phyloP scores from a whole-genome alignment of 2,888 invertebrate genomes.

The Euplexia lucipara region DNA sequence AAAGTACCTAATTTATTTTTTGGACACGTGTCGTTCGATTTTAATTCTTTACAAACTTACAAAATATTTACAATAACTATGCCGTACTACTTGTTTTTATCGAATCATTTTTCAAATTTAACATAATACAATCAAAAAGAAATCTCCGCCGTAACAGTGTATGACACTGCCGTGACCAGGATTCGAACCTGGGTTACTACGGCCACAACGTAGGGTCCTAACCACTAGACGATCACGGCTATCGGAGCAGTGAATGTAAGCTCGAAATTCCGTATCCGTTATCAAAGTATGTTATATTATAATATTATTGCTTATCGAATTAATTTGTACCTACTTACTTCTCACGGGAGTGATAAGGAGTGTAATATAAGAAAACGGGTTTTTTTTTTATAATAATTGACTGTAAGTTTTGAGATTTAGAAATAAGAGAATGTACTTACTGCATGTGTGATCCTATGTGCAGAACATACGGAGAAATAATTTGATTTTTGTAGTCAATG shows the following conservation, averaged over 20 bases:
- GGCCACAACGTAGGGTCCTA: slow-evolving; percentile 94
- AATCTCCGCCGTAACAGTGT: slow-evolving; percentile 84
- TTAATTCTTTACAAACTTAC: neutral
- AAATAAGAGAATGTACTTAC: too few species aligned
- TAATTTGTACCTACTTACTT: neutral
- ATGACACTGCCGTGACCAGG: slow-evolving; percentile 92
- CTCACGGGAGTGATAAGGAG: neutral
- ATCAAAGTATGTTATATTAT: neutral
- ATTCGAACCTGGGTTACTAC: slow-evolving; percentile 95
- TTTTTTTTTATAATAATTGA: too few species aligned
- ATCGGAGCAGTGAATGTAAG: slow-evolving; percentile 66
- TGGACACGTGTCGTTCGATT: neutral
- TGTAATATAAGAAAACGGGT: too few species aligned
- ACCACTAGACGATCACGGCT: slow-evolving; percentile 94
- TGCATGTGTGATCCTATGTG: neutral
- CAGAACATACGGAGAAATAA: neutral
- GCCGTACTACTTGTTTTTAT: too few species aligned
- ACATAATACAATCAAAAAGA: slow-evolving; percentile 39
- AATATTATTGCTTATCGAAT: fast-evolving
- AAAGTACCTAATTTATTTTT: neutral
- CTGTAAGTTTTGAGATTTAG: too few species aligned
- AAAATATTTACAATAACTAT: too few species aligned
- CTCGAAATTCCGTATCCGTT: neutral
- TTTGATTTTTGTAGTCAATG: neutral
- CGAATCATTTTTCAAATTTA: too few species aligned